A percentile compares a stretch with the other conserved stretches of the same genome.
phyloP scores from a whole-genome alignment of 2,113 vertebrate genomes.

The Ciconia stormi region DNA sequence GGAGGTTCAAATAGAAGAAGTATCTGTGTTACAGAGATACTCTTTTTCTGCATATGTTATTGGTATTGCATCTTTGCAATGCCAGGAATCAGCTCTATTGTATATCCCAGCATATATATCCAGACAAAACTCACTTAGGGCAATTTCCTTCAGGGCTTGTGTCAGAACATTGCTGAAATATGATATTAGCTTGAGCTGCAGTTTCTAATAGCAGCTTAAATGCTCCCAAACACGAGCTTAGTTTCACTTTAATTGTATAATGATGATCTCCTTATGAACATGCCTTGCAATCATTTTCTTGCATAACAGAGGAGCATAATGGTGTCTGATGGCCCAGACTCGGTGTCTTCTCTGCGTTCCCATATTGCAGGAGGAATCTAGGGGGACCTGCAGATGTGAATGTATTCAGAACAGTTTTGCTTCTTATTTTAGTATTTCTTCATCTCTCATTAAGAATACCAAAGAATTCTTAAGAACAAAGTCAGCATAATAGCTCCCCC shows the following conservation, averaged over 20 bases:
- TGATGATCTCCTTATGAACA: neutral
- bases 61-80: neutral
- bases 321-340: neutral
- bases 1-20: neutral
- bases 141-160: neutral
- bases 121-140: neutral
- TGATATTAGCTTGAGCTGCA: neutral
- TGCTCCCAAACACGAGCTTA: neutral
- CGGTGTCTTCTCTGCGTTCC: neutral
- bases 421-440: neutral
- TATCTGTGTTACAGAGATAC: neutral
- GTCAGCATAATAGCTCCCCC: neutral
- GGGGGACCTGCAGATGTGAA: neutral
- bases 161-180: constrained; percentile 2
- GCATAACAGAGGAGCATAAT: neutral
- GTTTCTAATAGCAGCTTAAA: constrained; percentile 8
- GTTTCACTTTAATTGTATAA: constrained; percentile 25
- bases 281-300: constrained; percentile 20
- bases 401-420: neutral
- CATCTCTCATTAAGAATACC: neutral
- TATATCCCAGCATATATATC: neutral
- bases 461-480: neutral
- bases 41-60: neutral
- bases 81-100: neutral
- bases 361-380: neutral